Base-by-base conservation (phyloP, 2,888 invertebrate genomes). In the Napeogenes sylphis region DNA sequence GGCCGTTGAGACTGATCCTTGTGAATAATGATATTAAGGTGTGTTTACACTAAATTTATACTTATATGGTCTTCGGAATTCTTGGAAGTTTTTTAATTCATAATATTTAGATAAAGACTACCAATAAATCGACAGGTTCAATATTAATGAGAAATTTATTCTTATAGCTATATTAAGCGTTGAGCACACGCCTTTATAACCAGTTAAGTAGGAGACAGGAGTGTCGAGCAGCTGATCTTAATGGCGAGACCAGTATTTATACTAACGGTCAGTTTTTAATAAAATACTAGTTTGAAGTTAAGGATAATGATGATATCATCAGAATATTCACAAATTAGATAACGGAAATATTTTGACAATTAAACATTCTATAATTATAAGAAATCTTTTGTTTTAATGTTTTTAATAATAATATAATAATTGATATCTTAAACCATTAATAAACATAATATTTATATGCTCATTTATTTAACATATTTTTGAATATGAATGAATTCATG, bases 181-280 rank as follows among this genome's bases (percentile, higher is more conserved):
- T 51, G 30, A 30, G 3, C 30, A 51, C 6, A 2, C 8, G 8
- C 51, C 51, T 30, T 51, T 51, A 51, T 51, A 10, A 42, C 42
- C 12, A 42, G 42, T 30, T 30, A 64, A 67, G 65, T 59, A 46
- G 70, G 64, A 64, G 45, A 58, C 70, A 67, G 68, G 73, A 70
- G 79, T 68, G 76, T 72, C 71, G 67, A 74, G 68, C 81, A 82
- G 81, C 82, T 82, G 82, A 81, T 79, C 72, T 58, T 68, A 67
- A 70, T 70, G 66, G 70, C 54, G 55, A 51, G 62, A 72, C 79
- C 72, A 71, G 77, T 76, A 74, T 65, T 60, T 1, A 63, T 64
- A 55, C 68, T 77, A 83, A 83, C 83, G 82, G 83, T 73, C 69
- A 61, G 66, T 64, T 67, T 61, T 57, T 64, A 56, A 58, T 56